Conservation (phyloP, 2,113 vertebrate species). For the Clarias macrocephalus region DNA sequence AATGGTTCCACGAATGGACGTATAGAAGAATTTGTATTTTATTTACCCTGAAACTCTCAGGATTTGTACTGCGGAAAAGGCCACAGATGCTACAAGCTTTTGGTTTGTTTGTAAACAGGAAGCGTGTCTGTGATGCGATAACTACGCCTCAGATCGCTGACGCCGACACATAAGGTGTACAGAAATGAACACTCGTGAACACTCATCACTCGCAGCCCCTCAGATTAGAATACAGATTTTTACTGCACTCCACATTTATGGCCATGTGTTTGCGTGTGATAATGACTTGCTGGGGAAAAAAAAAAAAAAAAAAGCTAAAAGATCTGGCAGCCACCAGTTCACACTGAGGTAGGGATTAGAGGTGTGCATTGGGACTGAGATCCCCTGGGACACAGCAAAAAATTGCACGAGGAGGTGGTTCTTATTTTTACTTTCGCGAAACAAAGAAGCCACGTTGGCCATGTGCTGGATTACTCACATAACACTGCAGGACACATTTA, state of each 20-base stretch:
- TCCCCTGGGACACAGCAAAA: not conserved
- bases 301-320: not conserved
- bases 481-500: not conserved
- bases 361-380: not conserved
- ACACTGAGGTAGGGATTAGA: not conserved
- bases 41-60: not conserved
- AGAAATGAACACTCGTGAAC: not conserved
- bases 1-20: too few relatives aligned
- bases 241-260: not conserved
- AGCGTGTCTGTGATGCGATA: not conserved
- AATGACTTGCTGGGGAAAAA: not conserved
- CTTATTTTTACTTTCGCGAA: not conserved
- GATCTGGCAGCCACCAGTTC: not conserved
- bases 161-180: not conserved
- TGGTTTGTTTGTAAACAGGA: conserved; percentile 4
- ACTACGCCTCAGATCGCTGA: not conserved
- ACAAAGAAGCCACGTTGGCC: not conserved
- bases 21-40: not conserved
- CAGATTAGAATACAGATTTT: not conserved
- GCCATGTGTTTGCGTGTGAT: conserved; percentile 11
- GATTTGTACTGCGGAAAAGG: not conserved
- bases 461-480: not conserved
- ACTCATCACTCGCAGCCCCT: not conserved
- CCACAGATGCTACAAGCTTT: not conserved
- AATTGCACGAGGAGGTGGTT: not conserved